These are phyloP conservation scores for Diarsia dahlii DNA, from an alignment of 2,888 invertebrate species.

Conservation along the genomic window DNA sequence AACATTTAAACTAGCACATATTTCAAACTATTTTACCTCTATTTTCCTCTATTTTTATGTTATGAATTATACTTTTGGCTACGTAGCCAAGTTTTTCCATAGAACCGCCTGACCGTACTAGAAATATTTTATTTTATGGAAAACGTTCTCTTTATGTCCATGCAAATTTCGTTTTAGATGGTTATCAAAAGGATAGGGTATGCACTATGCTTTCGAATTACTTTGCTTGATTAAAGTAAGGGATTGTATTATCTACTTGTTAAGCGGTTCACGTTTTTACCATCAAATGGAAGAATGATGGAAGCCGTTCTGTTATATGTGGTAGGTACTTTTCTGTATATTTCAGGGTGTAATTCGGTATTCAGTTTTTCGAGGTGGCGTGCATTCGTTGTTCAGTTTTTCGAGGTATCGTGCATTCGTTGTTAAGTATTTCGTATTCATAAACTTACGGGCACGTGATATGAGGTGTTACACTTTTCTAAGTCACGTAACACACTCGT, in stretches of 20 bases:
- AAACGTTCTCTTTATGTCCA: conserved; percentile 3
- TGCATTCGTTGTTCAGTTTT: no score
- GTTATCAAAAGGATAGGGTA: conserved; percentile 1
- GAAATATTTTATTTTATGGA: conserved; percentile 11
- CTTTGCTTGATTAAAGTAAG: conserved; percentile 19
- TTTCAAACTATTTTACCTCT: background rate
- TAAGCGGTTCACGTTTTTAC: conserved; percentile 31
- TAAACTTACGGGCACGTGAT: no score
- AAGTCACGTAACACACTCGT: no score
- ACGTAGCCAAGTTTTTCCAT: conserved; percentile 6
- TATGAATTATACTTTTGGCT: conserved; percentile 8
- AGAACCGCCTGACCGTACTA: background rate
- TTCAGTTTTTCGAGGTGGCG: no score
- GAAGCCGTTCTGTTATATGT: background rate
- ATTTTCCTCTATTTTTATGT: conserved; percentile 1
- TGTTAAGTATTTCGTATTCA: no score
- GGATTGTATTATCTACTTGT: conserved; percentile 2
- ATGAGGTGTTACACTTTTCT: no score
- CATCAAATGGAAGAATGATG: conserved; percentile 19
- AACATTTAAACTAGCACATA: conserved; percentile 13
- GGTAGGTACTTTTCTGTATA: background rate
- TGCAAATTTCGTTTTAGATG: conserved; percentile 4
- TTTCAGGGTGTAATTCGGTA: background rate
- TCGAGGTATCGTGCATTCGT: no score
- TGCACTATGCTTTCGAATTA: conserved; percentile 4